Base-by-base conservation (phyloP, 2,888 invertebrate species). In the Drosophila ezoana region DNA sequence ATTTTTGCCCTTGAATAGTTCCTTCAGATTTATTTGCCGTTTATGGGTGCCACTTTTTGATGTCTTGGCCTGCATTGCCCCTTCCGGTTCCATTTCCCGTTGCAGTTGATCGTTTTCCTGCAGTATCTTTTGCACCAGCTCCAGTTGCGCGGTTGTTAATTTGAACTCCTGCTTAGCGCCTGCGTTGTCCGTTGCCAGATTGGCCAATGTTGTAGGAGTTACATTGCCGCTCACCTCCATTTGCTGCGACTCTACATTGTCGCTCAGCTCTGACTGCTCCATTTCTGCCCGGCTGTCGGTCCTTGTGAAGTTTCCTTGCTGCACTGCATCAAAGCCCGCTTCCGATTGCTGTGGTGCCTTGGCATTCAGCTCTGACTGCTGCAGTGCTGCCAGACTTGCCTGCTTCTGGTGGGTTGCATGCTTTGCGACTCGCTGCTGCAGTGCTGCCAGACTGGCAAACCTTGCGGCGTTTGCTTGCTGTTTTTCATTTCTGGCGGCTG, bases 1-100 rank as follows among this genome's bases (percentile, higher is more conserved):
- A 5, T 71, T 65, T 1, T 66, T 53, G 0, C 51, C 49, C 37
- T 60, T 32, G 4, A 82, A 23, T 4, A 73, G 35, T 11, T 77
- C 60, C 6, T 49, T 82, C 10, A 82, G 58, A 33, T 85, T 85
- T 3, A 82, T 13, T 13, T 59, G 66, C 0, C 47, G 37, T 4
- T 52, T 52, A 28, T 48, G 18, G 2, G 0, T 8, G 4, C 4
- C 32, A 2, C 1, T 28, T 4, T 14, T 41, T 2, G 40, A 5
- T 4, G 18, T 8, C 6, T 32, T 10, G 35, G 35, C 14, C 5
- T 38, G 14, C 13, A 3, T 18, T 41, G 4, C 1, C 8, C 8
- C 33, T 16, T 16, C 11, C 13, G 13, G 33, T 33, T 48, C 3
- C 16, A 4, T 0, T n/a, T 37, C 37, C 1, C 6, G 10, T 13